phyloP scores from a whole-genome alignment of 2,797 vertebrate genomes.

The Telmatherina bonti region DNA sequence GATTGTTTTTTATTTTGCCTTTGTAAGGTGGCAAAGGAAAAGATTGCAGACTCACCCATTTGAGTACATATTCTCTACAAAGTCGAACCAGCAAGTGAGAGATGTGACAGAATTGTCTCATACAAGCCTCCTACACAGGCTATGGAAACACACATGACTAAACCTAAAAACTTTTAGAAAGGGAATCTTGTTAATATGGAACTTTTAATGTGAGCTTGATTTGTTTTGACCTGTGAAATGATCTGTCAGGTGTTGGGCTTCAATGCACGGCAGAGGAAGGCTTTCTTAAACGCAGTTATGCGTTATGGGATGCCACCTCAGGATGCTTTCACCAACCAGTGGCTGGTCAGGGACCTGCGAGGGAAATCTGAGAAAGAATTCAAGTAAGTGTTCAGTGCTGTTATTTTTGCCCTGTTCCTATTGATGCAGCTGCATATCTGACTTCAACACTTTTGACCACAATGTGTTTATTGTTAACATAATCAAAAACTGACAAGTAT shows the following conservation, averaged over 20 bases:
- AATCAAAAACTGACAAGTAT: background rate
- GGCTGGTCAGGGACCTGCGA: conserved; percentile 96
- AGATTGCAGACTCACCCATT: no score
- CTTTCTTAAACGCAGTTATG: conserved; percentile 99
- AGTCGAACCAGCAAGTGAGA: no score
- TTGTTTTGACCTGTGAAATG: background rate
- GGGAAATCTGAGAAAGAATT: conserved; percentile 99
- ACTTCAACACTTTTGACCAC: background rate
- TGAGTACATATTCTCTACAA: no score
- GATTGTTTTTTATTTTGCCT: no score
- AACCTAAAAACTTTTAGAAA: no score
- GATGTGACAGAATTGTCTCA: no score
- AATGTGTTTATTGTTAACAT: background rate
- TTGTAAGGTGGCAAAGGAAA: no score
- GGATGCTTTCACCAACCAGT: conserved; percentile 98
- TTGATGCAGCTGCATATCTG: background rate
- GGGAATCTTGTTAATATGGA: no score
- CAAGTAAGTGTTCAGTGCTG: conserved; percentile 83
- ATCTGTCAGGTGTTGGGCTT: conserved; percentile 92
- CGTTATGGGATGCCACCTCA: conserved; percentile 99
- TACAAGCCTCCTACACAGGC: no score
- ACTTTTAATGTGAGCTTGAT: background rate
- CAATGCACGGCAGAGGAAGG: conserved; percentile 96
- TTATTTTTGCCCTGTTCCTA: background rate
- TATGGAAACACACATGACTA: no score